Evolutionary conservation across 2,888 invertebrate genomes (phyloP).

Genomic region (Drosophila mettleri): DNA sequence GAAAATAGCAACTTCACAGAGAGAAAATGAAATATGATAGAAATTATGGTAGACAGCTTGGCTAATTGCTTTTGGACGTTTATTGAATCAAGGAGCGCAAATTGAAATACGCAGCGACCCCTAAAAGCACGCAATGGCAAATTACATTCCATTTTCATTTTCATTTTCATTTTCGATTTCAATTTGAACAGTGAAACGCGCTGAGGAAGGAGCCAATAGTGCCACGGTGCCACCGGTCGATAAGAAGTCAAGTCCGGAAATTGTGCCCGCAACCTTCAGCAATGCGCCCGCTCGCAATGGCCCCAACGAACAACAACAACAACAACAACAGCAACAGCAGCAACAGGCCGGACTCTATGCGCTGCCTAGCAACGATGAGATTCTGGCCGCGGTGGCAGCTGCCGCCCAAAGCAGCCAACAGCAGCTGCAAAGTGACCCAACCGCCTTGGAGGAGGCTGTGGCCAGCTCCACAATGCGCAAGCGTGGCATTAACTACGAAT

Average conservation of each 20-base stretch:
- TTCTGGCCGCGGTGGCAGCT: constrained; percentile 81
- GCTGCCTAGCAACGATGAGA: constrained; percentile 75
- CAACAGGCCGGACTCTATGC: constrained; percentile 57
- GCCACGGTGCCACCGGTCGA: constrained; percentile 64
- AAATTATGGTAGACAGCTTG: constrained; percentile 65
- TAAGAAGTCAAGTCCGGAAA: constrained; percentile 83
- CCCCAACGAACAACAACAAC: constrained; percentile 20
- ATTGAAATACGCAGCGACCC: constrained; percentile 57
- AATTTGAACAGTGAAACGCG: constrained; percentile 53
- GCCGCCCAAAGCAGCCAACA: constrained; percentile 74
- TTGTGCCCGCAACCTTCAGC: constrained; percentile 81
- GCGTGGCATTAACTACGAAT: constrained; percentile 82
- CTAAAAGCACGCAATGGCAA: constrained; percentile 51
- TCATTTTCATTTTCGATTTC: constrained; percentile 42
- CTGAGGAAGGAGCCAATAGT: constrained; percentile 40
- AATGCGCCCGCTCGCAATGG: constrained; percentile 61
- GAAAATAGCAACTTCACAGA: too few species aligned
- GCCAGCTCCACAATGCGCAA: constrained; percentile 80
- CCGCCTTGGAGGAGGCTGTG: constrained; percentile 56
- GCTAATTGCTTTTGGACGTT: constrained; percentile 71
- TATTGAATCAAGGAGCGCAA: constrained; percentile 67
- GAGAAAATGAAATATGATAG: constrained; percentile 38
- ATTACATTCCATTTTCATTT: constrained; percentile 58
- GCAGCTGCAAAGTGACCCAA: constrained; percentile 68
- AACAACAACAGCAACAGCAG: constrained; percentile 29